phyloP scores from a whole-genome alignment of 1,140 invertebrate species.

The Drosophila fuyamai region DNA sequence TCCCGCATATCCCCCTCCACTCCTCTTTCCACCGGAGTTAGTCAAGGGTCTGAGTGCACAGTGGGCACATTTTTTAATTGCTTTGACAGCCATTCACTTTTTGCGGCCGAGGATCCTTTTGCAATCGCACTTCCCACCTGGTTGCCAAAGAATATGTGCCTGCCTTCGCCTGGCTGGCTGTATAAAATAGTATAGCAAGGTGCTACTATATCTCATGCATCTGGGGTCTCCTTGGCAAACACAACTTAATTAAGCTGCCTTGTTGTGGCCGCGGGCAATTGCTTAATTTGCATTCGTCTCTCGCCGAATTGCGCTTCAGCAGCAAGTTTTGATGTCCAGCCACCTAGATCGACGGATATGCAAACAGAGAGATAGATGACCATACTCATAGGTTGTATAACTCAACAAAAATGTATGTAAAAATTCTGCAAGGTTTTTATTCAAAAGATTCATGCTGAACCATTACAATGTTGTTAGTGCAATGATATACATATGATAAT shows the following conservation, averaged over 20 bases:
- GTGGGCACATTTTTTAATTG: conserved; percentile 33
- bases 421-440: not conserved
- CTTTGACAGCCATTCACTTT: conserved; percentile 37
- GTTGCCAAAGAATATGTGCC: conserved; percentile 50
- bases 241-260: conserved; percentile 53
- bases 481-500: too few relatives aligned
- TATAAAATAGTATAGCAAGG: not conserved
- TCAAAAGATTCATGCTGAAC: too few relatives aligned
- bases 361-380: conserved; percentile 7
- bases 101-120: conserved; percentile 53
- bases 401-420: not conserved
- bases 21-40: not conserved
- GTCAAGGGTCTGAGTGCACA: conserved; percentile 16
- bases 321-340: conserved; percentile 2
- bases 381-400: not conserved
- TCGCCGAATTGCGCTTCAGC: conserved; percentile 9
- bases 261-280: conserved; percentile 25
- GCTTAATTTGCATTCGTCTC: conserved; percentile 43
- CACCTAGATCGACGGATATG: conserved; percentile 6
- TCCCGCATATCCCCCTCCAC: not conserved
- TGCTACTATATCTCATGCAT: not conserved
- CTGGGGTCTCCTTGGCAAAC: conserved; percentile 37
- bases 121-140: conserved; percentile 47
- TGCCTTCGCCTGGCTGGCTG: not conserved
- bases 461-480: too few relatives aligned